These are phyloP conservation scores for Tridacna gigas DNA, from an alignment of 2,888 invertebrate species.

Conservation along the genomic window DNA sequence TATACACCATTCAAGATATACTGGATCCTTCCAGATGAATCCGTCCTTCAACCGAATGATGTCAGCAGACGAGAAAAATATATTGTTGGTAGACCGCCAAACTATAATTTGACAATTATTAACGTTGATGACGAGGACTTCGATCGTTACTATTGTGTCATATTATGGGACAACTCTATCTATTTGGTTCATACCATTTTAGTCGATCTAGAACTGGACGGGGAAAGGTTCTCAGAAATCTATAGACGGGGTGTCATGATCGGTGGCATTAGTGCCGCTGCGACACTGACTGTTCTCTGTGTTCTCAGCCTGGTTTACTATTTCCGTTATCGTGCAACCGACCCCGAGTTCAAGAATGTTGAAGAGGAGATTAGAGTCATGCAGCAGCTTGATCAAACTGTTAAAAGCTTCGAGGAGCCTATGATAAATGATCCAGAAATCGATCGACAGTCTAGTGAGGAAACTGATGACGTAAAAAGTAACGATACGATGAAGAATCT, in stretches of 20 bases:
- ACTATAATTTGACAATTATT: constrained; percentile 44
- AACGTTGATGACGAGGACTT: constrained; percentile 48
- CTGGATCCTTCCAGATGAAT: constrained; percentile 57
- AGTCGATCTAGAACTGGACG: constrained; percentile 68
- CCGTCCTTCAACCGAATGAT: constrained; percentile 34
- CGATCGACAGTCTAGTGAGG: not conserved
- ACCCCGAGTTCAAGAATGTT: not conserved
- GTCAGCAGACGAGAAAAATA: constrained; percentile 26
- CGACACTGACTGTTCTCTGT: constrained; percentile 49
- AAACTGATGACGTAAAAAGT: not conserved
- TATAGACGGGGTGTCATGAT: constrained; percentile 64
- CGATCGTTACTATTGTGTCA: constrained; percentile 58
- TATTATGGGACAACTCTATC: constrained; percentile 61
- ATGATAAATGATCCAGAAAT: not conserved
- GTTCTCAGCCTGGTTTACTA: constrained; percentile 62
- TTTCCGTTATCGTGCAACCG: constrained; percentile 38
- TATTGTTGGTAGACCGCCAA: constrained; percentile 30
- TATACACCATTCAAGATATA: constrained; percentile 51
- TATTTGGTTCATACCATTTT: constrained; percentile 49
- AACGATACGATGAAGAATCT: not conserved
- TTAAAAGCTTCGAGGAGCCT: constrained; percentile 32
- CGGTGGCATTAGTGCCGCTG: constrained; percentile 66
- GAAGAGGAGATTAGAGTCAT: constrained; percentile 39
- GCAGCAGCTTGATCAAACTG: constrained; percentile 51
- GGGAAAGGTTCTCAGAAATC: constrained; percentile 49